A percentile compares a stretch with the other conserved stretches of the same genome.
Conservation (phyloP, 2,888 invertebrate species). For the Cantharis lateralis region DNA sequence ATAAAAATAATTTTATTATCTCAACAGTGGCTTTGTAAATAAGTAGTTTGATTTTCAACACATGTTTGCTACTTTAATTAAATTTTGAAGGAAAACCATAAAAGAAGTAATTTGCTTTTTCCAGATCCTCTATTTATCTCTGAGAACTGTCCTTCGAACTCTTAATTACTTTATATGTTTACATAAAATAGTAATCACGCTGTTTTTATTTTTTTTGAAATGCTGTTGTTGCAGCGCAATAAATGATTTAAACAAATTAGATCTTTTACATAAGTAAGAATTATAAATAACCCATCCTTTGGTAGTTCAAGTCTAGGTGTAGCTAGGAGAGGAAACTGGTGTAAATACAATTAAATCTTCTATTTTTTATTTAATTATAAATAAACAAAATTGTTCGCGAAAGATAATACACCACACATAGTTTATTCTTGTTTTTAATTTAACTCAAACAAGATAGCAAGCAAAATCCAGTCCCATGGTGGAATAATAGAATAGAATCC, state of each 20-base stretch:
- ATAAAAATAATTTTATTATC: background rate
- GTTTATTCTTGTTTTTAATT: no score
- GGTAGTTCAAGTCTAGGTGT: no score
- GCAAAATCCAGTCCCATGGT: no score
- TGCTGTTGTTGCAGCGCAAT: background rate
- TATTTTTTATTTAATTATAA: no score
- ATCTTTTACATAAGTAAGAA: background rate
- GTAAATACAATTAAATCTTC: no score
- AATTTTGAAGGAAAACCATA: background rate
- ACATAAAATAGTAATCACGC: background rate
- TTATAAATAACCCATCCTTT: no score
- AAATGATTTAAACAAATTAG: background rate
- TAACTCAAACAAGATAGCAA: no score
- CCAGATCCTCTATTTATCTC: background rate
- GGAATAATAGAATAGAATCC: no score
- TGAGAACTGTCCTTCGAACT: background rate
- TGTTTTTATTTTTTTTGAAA: background rate
- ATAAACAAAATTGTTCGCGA: no score
- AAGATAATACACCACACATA: no score
- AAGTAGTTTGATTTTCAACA: background rate
- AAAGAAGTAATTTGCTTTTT: background rate
- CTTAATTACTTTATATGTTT: background rate
- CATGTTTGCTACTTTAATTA: background rate
- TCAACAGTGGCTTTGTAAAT: background rate
- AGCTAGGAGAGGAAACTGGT: no score